These are phyloP conservation scores for Piscicola geometra DNA, from an alignment of 2,888 invertebrate genomes.

Conservation along the genomic window DNA sequence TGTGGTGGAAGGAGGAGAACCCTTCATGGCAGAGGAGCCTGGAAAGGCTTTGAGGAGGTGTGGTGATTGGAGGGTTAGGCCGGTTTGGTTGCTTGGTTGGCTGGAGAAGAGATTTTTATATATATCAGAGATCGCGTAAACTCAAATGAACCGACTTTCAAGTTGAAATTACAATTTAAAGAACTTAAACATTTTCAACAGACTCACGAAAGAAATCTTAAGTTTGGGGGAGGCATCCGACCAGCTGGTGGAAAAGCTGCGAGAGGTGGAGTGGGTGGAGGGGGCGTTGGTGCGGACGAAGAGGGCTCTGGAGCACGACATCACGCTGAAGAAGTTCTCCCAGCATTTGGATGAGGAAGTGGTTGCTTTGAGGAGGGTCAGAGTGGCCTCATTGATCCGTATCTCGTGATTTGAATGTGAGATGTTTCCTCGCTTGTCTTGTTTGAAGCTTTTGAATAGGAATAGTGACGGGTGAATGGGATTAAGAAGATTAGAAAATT, in stretches of 20 bases:
- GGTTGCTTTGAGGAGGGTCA: neutral
- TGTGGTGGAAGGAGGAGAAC: neutral
- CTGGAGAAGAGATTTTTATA: too few species aligned
- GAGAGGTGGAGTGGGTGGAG: conserved; percentile 7
- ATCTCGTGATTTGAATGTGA: neutral
- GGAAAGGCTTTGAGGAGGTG: neutral
- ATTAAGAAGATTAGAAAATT: too few species aligned
- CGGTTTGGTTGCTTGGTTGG: too few species aligned
- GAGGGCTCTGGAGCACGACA: conserved; percentile 11
- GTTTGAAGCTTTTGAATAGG: too few species aligned
- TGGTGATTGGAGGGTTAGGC: too few species aligned
- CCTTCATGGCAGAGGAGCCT: neutral
- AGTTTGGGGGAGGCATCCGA: neutral
- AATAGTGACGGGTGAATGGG: too few species aligned
- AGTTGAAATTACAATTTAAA: too few species aligned
- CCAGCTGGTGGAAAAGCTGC: neutral
- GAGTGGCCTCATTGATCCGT: neutral
- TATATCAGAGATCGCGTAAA: too few species aligned
- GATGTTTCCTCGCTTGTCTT: too few species aligned
- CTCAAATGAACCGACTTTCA: too few species aligned
- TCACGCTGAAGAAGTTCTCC: neutral
- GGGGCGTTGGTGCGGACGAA: neutral
- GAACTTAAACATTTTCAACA: too few species aligned
- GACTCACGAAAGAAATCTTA: neutral
- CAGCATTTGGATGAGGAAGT: neutral